Base-by-base conservation (phyloP, 2,113 vertebrate genomes). In the Sinocyclocheilus maitianheensis region DNA sequence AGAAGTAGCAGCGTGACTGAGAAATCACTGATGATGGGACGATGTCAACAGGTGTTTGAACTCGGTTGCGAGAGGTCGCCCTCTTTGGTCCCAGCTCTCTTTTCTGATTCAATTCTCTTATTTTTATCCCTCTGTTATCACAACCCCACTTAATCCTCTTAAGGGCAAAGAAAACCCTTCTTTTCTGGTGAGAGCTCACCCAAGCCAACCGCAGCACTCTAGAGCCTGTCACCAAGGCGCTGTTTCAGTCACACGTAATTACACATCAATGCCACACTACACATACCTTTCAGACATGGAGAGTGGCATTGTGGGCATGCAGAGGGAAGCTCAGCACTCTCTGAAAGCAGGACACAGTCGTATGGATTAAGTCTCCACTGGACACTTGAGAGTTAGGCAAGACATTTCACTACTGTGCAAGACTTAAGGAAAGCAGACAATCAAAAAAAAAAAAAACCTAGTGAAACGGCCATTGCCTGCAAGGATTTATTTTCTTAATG, bases 61-160 rank as follows among this genome's bases (percentile, higher is more conserved):
- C 92, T 90, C 86, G 82, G 79, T 82, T 83, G 91, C 89, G 85
- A 89, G 76, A 85, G 91, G 91, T 91, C 90, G 87, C 89, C 30
- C 30, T 92, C 90, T 92, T 94, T 92, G 91, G 91, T 93, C 94
- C 92, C 92, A 91, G 67, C 90, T 92, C 91, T 91, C 91, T 93
- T 93, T 93, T 92, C 91, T 89, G 86, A 92, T 93, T 93, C 92
- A 93, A 87, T 90, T 92, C 92, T 90, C 87, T 90, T 87, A 91
- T 89, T 92, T 91, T 91, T 93, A 94, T 91, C 91, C 87, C 85
- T 89, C 92, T 93, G 93, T 91, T 92, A 94, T 92, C 93, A 89
- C 87, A 87, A 92, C 92, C 91, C 89, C 13, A 90, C 89, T 86
- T 94, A 95, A 95, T 95, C 94, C 93, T 92, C 94, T 95, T 94